Conservation (phyloP, 2,888 invertebrate species). For the Balanococcus diminutus region DNA sequence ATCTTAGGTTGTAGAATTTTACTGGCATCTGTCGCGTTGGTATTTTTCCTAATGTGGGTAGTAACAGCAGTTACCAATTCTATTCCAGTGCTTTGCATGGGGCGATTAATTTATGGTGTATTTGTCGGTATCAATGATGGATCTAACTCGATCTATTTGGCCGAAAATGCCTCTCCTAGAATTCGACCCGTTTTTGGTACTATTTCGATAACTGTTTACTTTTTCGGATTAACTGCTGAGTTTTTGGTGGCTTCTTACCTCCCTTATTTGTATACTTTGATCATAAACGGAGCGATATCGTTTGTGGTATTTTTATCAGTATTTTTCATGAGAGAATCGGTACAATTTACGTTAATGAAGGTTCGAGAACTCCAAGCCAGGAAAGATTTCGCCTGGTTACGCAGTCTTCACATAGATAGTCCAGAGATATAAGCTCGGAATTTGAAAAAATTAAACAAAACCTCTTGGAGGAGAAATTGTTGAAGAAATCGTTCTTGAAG, state of each 20-base stretch:
- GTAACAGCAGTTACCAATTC: neutral
- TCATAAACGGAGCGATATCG: slow-evolving; percentile 56
- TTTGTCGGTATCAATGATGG: slow-evolving; percentile 58
- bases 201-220: slow-evolving; percentile 57
- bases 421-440: neutral
- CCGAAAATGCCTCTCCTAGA: slow-evolving; percentile 57
- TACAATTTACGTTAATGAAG: slow-evolving; percentile 56
- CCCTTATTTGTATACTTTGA: slow-evolving; percentile 56
- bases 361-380: neutral
- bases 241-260: slow-evolving; percentile 57
- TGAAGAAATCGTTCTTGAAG: neutral
- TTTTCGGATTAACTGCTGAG: slow-evolving; percentile 58
- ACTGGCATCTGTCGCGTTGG: neutral
- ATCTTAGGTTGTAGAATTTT: neutral
- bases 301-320: slow-evolving; percentile 54
- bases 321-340: slow-evolving; percentile 57
- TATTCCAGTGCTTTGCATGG: slow-evolving; percentile 53
- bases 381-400: neutral
- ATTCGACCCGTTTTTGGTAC: slow-evolving; percentile 57
- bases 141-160: slow-evolving; percentile 57
- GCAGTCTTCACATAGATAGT: neutral
- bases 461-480: neutral
- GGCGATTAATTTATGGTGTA: slow-evolving; percentile 57
- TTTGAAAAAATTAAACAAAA: slow-evolving; percentile 15
- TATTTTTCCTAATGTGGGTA: neutral